Evolutionary conservation across 2,797 vertebrate genomes (phyloP).

Genomic region (Acanthurus leucopareius): DNA sequence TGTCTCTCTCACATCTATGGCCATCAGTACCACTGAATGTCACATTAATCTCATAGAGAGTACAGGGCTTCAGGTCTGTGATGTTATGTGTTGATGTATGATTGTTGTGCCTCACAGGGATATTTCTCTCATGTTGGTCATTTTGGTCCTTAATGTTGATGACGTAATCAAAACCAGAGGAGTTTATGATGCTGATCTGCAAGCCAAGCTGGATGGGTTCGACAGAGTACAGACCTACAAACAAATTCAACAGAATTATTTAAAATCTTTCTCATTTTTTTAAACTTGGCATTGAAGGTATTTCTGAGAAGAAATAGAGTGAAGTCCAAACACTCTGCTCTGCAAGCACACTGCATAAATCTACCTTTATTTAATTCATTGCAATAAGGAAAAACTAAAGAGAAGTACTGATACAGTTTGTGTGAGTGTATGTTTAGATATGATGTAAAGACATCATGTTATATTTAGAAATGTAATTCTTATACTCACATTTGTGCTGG

Average conservation of each 20-base stretch:
- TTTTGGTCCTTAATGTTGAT: not conserved
- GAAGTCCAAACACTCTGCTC: not conserved
- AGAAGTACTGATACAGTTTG: too few relatives aligned
- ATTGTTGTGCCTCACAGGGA: fast-evolving
- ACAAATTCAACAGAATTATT: conserved; percentile 6
- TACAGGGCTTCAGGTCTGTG: not conserved
- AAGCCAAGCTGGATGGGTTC: conserved; percentile 1
- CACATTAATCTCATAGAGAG: not conserved
- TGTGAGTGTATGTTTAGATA: not conserved
- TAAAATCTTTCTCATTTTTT: not conserved
- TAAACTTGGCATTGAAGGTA: not conserved
- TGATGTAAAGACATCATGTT: not conserved
- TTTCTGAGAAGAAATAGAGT: not conserved
- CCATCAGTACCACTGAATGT: not conserved
- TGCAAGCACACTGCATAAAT: not conserved
- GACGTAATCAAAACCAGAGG: too few relatives aligned
- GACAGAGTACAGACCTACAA: conserved; percentile 59
- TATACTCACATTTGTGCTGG: conserved; percentile 16
- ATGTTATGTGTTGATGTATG: not conserved
- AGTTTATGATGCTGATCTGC: fast-evolving
- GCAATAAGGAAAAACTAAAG: not conserved
- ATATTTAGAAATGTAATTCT: not conserved
- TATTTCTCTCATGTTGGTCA: fast-evolving
- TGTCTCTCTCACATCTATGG: too few relatives aligned
- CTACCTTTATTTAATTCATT: not conserved